Conservation (phyloP, 2,113 vertebrate species). For the Ranitomeya variabilis region DNA sequence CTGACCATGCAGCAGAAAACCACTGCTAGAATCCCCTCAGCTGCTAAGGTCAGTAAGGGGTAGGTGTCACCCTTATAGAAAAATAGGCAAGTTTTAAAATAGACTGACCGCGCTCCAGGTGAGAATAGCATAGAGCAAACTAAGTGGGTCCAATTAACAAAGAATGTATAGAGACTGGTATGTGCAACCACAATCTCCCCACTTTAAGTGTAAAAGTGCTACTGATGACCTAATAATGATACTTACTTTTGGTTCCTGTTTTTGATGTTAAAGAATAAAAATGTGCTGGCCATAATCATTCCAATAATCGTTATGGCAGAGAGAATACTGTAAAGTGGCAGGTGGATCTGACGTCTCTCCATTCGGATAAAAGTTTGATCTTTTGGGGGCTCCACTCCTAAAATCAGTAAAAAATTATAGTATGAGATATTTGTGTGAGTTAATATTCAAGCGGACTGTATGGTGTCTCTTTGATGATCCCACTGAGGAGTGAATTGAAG, state of each 20-base stretch:
- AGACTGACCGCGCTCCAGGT: too few species aligned
- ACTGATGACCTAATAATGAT: not conserved
- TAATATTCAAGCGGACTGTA: too few species aligned
- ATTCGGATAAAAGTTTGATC: constrained; percentile 92
- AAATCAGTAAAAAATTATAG: constrained; percentile 45
- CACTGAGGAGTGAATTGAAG: not conserved
- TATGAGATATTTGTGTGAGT: not conserved
- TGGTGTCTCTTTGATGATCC: not conserved
- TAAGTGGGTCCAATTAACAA: too few species aligned
- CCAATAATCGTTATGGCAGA: constrained; percentile 95
- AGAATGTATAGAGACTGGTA: too few species aligned
- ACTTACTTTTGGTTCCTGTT: constrained; percentile 98
- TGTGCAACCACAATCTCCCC: too few species aligned
- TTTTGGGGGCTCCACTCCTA: constrained; percentile 92
- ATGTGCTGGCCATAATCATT: constrained; percentile 97
- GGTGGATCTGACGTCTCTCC: constrained; percentile 93
- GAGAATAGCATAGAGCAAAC: too few species aligned
- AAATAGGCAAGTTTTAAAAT: too few species aligned
- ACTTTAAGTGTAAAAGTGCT: too few species aligned
- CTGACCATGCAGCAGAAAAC: too few species aligned
- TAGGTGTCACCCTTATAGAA: too few species aligned
- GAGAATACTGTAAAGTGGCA: constrained; percentile 97
- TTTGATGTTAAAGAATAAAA: constrained; percentile 99
- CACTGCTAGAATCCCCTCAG: too few species aligned
- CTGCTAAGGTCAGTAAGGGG: too few species aligned